A percentile compares a stretch with the other conserved stretches of the same genome.
Evolutionary conservation across 2,113 vertebrate genomes (phyloP).

Genomic region (Petroica traversi): DNA sequence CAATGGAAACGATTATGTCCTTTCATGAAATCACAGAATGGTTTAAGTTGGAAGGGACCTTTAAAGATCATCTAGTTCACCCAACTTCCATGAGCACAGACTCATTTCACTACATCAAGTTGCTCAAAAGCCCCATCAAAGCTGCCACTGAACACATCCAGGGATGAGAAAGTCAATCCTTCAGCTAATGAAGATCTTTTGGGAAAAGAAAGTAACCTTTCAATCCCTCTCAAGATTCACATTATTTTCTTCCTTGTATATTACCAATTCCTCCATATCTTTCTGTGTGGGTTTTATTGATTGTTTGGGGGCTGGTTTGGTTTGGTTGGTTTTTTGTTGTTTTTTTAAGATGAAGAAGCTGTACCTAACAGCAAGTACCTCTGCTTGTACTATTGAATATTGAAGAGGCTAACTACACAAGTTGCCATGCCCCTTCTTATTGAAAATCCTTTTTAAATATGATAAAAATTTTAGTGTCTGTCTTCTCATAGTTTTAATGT

Average conservation of each 20-base stretch:
- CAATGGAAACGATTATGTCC: background rate
- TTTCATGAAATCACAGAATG: background rate
- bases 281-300: background rate
- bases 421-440: background rate
- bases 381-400: background rate
- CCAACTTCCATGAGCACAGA: too few species aligned
- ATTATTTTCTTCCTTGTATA: background rate
- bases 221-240: background rate
- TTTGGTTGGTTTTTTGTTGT: too few species aligned
- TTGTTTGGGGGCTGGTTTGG: background rate
- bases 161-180: background rate
- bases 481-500: background rate
- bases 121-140: background rate
- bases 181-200: background rate
- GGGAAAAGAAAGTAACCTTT: background rate
- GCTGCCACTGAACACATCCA: background rate
- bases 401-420: background rate
- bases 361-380: background rate
- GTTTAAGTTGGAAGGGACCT: background rate
- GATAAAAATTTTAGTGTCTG: background rate
- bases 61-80: background rate
- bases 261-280: background rate
- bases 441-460: background rate
- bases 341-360: background rate
- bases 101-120: background rate